Evolutionary conservation across 1,140 invertebrate species (phyloP).

Genomic region (Diorhabda sublineata): DNA sequence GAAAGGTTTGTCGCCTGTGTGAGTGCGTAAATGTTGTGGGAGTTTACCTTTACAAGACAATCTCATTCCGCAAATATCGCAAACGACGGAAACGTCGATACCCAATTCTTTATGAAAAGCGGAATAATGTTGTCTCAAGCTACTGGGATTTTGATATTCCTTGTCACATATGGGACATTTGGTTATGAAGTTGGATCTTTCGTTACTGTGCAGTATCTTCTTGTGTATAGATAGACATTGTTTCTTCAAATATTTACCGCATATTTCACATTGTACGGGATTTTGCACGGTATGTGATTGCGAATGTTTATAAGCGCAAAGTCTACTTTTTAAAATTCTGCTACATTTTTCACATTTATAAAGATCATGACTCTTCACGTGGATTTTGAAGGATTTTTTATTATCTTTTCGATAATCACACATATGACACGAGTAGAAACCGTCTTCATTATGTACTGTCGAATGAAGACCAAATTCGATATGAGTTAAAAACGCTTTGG

Average conservation of each 20-base stretch:
- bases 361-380: constrained; percentile 51
- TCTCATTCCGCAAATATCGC: constrained; percentile 15
- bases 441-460: constrained; percentile 3
- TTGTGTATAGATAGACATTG: constrained; percentile 36
- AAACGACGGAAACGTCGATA: constrained; percentile 30
- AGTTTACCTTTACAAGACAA: constrained; percentile 12
- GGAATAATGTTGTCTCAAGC: constrained; percentile 31
- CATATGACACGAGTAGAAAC: constrained; percentile 9
- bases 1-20: constrained; percentile 18
- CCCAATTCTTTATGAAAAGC: constrained; percentile 13
- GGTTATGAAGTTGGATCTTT: constrained; percentile 30
- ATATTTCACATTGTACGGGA: constrained; percentile 33
- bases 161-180: constrained; percentile 38
- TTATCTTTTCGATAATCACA: constrained; percentile 10
- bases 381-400: constrained; percentile 32
- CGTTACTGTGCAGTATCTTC: constrained; percentile 24
- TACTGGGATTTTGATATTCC: constrained; percentile 36
- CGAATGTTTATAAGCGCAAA: constrained; percentile 42
- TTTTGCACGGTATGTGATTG: constrained; percentile 32
- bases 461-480: constrained; percentile 9
- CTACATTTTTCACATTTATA: constrained; percentile 51
- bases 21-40: constrained; percentile 7
- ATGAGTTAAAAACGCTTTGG: constrained; percentile 1
- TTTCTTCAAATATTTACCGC: constrained; percentile 35
- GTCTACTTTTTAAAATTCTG: constrained; percentile 45